These are phyloP conservation scores for Cyphomyrus plagiostoma DNA, from an alignment of 2,113 vertebrate genomes.

Conservation along the genomic window DNA sequence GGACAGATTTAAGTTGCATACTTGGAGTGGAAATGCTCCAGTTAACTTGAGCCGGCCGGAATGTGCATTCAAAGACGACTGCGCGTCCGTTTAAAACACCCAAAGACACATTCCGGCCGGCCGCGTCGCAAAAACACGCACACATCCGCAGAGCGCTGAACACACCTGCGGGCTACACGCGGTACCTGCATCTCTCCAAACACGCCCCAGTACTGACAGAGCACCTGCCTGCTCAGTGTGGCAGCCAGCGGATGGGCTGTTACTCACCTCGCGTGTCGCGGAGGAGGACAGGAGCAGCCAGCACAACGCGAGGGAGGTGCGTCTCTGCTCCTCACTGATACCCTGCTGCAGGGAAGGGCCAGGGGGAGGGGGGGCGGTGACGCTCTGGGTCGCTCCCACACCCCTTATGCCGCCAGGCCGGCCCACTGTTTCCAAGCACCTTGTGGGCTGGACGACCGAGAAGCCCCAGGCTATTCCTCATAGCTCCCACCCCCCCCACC, in stretches of 20 bases:
- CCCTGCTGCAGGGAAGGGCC: background rate
- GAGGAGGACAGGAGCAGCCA: constrained; percentile 1
- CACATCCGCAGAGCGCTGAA: constrained; percentile 26
- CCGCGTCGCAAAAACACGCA: background rate
- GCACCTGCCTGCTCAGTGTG: background rate
- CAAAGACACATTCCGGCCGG: background rate
- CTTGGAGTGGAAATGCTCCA: background rate
- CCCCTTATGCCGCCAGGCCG: constrained; percentile 5
- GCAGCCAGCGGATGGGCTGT: background rate
- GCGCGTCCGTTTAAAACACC: background rate
- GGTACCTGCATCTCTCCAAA: background rate
- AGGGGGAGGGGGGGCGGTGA: background rate
- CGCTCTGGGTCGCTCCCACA: constrained; percentile 42
- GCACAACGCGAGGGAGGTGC: constrained; percentile 1
- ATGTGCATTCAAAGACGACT: background rate
- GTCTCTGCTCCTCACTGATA: constrained; percentile 26
- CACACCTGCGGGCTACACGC: background rate
- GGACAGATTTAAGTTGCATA: background rate
- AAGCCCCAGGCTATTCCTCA: constrained; percentile 32
- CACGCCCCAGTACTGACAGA: background rate
- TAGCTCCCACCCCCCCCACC: constrained; percentile 32
- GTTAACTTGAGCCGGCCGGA: background rate
- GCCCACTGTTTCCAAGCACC: constrained; percentile 50
- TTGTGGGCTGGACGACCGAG: constrained; percentile 46
- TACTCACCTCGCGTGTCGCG: background rate